Base-by-base conservation (phyloP, 30 jellyfish, hydroid and myxozoan species). In the Aurelia aurita region DNA sequence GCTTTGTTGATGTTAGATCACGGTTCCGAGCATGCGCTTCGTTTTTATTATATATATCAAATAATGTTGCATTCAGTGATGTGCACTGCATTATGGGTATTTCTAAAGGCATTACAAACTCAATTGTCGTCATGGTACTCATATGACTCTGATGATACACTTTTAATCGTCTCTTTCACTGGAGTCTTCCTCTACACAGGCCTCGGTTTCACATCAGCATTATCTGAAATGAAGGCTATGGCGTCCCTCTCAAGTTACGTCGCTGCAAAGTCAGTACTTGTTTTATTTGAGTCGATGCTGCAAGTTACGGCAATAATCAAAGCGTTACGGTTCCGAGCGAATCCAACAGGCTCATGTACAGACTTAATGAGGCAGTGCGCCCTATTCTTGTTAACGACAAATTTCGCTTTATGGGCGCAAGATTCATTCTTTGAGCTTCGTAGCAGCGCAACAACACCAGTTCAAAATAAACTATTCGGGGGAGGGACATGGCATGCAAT, bases 151-250 rank as follows among this genome's bases (percentile, higher is more conserved):
- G 98, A 92, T 58, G 98, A 92, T 59, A 82, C 98, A 29, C 63
- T 92, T 23, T 61, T 92, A 21, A 92, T 92, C 29, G 96, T 87
- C 32, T 92, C 98, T 2, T 92, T 92, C 62, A 92, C 98, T 3
- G 98, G 98, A 8, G 98, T 92, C 7, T 92, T 92, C 54, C 81
- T 92, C 9, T 92, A 92, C 82, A 68, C 98, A 19, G 98, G 98
- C 76, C 92, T 92, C 59, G 92, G 97, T 75, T 69, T 92, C 54
- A 87, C 98, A 25, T 97, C 98, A 61, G 94, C 98, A 2, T 28
- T 92, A 31, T 69, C 98, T 32, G 97, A 92, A 86, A 62, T 73
- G 74, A 78, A 81, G 67, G 69, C 82, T 10, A 64, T 92, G 88
- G 22, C 72, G 69, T 59, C 88, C 45, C 39, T 92, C 22, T 72